Evolutionary conservation across 2,113 vertebrate genomes (phyloP).

Genomic region (Entomyzon cyanotis): DNA sequence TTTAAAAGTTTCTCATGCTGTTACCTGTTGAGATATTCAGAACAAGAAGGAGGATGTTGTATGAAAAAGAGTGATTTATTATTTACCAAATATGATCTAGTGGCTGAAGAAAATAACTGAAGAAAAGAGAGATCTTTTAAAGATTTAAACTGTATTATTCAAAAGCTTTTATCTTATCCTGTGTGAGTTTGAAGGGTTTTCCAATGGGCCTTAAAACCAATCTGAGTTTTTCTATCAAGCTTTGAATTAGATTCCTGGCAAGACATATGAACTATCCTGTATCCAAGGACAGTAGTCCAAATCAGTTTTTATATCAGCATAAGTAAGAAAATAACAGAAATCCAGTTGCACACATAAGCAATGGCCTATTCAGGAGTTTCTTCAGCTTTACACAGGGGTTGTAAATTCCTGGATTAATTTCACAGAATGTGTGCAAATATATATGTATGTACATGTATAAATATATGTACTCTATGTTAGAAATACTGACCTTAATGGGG

Average conservation of each 20-base stretch:
- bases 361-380: neutral
- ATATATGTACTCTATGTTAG: neutral
- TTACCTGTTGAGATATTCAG: neutral
- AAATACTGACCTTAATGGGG: neutral
- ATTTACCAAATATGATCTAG: neutral
- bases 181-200: neutral
- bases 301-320: neutral
- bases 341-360: neutral
- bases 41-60: neutral
- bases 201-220: neutral
- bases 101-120: neutral
- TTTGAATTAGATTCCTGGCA: constrained; percentile 3
- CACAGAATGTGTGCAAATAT: neutral
- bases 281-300: neutral
- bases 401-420: neutral
- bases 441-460: neutral
- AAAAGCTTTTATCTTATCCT: neutral
- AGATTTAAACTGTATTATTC: neutral
- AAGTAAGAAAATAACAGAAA: neutral
- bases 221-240: neutral
- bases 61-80: neutral
- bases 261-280: neutral
- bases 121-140: neutral
- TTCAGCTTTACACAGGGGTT: neutral
- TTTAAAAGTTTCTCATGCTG: neutral